These are phyloP conservation scores for Solen grandis DNA, from an alignment of 1,140 invertebrate species.

Conservation along the genomic window DNA sequence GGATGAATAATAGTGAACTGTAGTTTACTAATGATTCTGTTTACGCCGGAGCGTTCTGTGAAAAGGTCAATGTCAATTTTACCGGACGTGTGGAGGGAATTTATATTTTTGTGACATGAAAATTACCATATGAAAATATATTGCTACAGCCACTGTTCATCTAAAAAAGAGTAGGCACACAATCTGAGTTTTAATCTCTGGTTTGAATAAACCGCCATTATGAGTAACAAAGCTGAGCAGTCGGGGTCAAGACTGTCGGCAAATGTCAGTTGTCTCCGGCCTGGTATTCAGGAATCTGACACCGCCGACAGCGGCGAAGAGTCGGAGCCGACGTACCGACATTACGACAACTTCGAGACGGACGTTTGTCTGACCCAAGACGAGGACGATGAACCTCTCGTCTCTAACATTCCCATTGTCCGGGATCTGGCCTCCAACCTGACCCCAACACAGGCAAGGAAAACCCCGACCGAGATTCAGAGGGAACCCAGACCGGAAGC, in stretches of 20 bases:
- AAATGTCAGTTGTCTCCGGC: slow-evolving; percentile 23
- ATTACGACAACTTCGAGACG: slow-evolving; percentile 66
- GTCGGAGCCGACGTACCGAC: slow-evolving; percentile 62
- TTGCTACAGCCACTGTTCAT: no score
- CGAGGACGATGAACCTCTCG: slow-evolving; percentile 57
- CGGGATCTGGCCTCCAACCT: slow-evolving; percentile 7
- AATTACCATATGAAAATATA: no score
- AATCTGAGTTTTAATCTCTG: no score
- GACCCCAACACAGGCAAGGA: background rate
- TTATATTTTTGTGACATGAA: no score
- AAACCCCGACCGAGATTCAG: background rate
- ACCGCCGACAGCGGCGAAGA: slow-evolving; percentile 65
- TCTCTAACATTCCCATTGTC: slow-evolving; percentile 20
- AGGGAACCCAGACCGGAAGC: background rate
- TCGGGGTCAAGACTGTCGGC: background rate
- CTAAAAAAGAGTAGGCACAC: no score
- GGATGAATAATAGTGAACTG: no score
- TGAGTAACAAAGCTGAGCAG: no score
- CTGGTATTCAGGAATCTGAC: slow-evolving; percentile 63
- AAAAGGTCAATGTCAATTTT: no score
- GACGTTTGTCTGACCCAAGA: slow-evolving; percentile 66
- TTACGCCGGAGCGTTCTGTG: no score
- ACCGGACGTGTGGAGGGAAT: no score
- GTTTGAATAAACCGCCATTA: no score
- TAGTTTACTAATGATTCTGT: no score